These are phyloP conservation scores for Megalops cyprinoides DNA, from an alignment of 2,797 vertebrate genomes.

Conservation along the genomic window DNA sequence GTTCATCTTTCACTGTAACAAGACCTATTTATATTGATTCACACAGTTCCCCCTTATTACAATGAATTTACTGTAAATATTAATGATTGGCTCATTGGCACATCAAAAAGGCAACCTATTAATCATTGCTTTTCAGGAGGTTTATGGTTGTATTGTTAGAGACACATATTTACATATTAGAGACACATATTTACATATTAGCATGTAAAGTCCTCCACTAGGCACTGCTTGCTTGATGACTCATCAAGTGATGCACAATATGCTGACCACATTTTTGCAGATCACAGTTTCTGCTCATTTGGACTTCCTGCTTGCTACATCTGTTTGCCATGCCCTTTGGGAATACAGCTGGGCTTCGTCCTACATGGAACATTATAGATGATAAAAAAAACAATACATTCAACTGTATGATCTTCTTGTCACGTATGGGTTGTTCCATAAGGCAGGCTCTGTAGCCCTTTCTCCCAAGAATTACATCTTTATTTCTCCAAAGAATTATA, in stretches of 20 bases:
- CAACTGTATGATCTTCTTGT: not conserved
- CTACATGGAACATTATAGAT: conserved; percentile 62
- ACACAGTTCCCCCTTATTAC: too few relatives aligned
- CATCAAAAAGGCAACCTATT: too few relatives aligned
- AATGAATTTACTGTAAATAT: too few relatives aligned
- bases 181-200: conserved; percentile 37
- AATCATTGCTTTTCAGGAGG: too few relatives aligned
- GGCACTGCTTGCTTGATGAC: conserved; percentile 45
- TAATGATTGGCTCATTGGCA: too few relatives aligned
- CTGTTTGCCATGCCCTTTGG: conserved; percentile 67
- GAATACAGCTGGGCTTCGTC: conserved; percentile 71
- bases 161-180: conserved; percentile 32
- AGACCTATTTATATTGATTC: too few relatives aligned
- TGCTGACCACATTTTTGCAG: conserved; percentile 54
- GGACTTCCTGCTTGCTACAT: conserved; percentile 60
- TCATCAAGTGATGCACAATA: conserved; percentile 53
- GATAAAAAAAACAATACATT: conserved; percentile 34
- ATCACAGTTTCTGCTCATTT: conserved; percentile 49
- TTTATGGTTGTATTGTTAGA: too few relatives aligned
- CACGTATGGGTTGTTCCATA: not conserved
- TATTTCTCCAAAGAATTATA: too few relatives aligned
- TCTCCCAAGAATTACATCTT: too few relatives aligned
- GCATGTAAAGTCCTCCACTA: conserved; percentile 16
- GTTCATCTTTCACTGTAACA: too few relatives aligned
- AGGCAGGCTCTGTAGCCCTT: too few relatives aligned